Percentiles rank a stretch among this genome's conserved stretches.
Conservation (phyloP, 1,140 invertebrate species). For the Hylyphantes graminicola region DNA sequence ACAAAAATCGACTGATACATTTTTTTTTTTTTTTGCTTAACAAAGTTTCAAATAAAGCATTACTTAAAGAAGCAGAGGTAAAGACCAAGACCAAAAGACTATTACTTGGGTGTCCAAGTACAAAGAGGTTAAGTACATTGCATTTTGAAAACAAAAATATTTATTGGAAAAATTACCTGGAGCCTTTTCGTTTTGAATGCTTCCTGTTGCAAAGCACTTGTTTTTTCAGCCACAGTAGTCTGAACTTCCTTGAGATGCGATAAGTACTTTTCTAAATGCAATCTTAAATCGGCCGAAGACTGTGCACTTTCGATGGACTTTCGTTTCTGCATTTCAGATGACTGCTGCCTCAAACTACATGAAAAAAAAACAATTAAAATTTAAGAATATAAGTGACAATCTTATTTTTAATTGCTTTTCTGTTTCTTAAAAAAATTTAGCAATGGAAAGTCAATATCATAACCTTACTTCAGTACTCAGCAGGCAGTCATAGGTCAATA, state of each 20-base stretch:
- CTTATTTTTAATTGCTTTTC: too few relatives aligned
- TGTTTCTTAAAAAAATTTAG: too few relatives aligned
- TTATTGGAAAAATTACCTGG: constrained; percentile 66
- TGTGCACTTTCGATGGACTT: constrained; percentile 95
- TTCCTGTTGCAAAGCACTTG: constrained; percentile 92
- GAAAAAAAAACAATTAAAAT: constrained; percentile 20
- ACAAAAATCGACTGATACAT: too few relatives aligned
- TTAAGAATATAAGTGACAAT: neutral
- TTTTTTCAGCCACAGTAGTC: constrained; percentile 95
- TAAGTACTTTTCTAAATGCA: constrained; percentile 85
- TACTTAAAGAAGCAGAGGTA: too few relatives aligned
- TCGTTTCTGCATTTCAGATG: constrained; percentile 97
- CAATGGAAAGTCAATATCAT: too few relatives aligned
- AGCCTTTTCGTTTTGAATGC: constrained; percentile 96
- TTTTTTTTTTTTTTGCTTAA: too few relatives aligned
- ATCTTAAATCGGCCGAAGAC: constrained; percentile 95
- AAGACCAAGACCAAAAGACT: too few relatives aligned
- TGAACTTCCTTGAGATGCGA: constrained; percentile 81
- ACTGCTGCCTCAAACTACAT: constrained; percentile 82
- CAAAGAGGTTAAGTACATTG: too few relatives aligned
- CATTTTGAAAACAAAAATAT: neutral
- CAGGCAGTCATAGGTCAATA: too few relatives aligned
- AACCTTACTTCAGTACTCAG: too few relatives aligned
- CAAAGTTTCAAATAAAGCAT: too few relatives aligned
- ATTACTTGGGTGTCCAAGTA: too few relatives aligned